Percentiles rank a stretch among this genome's conserved stretches.
Evolutionary conservation across 2,113 vertebrate genomes (phyloP).

Genomic region (Pao palembangensis): DNA sequence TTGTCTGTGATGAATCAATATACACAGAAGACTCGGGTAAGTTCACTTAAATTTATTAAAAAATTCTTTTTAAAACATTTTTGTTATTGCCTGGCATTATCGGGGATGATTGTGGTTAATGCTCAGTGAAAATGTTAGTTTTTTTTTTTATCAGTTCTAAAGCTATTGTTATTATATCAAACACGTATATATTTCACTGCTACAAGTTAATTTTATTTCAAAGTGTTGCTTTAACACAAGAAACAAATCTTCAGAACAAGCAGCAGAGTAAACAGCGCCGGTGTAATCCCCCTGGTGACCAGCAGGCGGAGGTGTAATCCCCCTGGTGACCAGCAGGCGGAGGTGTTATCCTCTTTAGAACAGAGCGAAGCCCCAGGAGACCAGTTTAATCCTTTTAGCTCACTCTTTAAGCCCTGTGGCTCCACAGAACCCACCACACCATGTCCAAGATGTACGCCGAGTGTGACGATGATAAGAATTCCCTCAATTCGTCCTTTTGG

Average conservation of each 20-base stretch:
- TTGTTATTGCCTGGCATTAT: not conserved
- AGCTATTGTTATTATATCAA: too few species aligned
- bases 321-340: too few species aligned
- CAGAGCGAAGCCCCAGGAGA: too few species aligned
- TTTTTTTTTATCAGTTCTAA: not conserved
- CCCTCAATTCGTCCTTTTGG: conserved; percentile 68
- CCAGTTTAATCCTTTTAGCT: conserved; percentile 65
- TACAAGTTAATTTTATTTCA: too few species aligned
- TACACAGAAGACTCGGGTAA: conserved; percentile 73
- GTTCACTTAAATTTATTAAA: not conserved
- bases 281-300: not conserved
- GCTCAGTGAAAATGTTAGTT: not conserved
- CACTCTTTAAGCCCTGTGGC: conserved; percentile 30
- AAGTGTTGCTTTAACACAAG: not conserved
- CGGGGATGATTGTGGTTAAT: not conserved
- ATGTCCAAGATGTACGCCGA: conserved; percentile 58
- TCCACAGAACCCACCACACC: conserved; percentile 24
- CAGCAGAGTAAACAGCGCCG: not conserved
- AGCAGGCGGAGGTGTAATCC: too few species aligned
- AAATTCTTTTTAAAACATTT: not conserved
- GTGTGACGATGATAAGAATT: conserved; percentile 38
- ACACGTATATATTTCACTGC: too few species aligned
- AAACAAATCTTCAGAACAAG: not conserved
- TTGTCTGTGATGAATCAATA: conserved; percentile 71
- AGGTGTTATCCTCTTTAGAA: not conserved